Conservation (phyloP, 2,888 invertebrate species). For the Cerastis leucographa region DNA sequence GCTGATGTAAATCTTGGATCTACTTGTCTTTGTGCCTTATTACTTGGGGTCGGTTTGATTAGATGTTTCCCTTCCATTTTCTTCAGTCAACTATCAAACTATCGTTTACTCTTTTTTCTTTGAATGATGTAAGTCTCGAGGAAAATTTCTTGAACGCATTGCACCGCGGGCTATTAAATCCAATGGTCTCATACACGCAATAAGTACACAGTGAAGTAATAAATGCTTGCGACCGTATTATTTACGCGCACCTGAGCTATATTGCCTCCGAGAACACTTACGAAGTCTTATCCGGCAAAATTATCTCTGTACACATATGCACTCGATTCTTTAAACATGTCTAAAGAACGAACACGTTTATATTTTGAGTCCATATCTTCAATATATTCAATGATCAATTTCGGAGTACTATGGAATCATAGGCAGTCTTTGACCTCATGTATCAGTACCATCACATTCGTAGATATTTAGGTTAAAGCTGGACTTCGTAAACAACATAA, state of each 20-base stretch:
- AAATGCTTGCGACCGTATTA: constrained; percentile 54
- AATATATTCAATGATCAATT: background rate
- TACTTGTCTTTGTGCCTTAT: background rate
- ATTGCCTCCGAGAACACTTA: constrained; percentile 64
- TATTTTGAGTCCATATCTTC: background rate
- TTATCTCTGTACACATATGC: constrained; percentile 51
- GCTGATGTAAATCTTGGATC: constrained; percentile 2
- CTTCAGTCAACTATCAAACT: background rate
- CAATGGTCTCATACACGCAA: constrained; percentile 48
- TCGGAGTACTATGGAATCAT: background rate
- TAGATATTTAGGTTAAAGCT: constrained; percentile 39
- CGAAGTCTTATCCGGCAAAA: constrained; percentile 54
- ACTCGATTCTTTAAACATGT: constrained; percentile 16
- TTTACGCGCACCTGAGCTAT: constrained; percentile 59
- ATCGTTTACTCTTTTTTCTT: background rate
- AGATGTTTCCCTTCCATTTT: background rate
- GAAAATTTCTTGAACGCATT: constrained; percentile 9
- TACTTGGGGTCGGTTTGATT: background rate
- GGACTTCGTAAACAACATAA: constrained; percentile 50
- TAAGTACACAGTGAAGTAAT: constrained; percentile 55
- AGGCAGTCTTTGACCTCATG: constrained; percentile 18
- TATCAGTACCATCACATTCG: constrained; percentile 15
- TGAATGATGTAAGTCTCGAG: background rate
- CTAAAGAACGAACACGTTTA: constrained; percentile 8
- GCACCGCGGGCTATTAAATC: constrained; percentile 28